phyloP scores from a whole-genome alignment of 2,888 invertebrate genomes.

The Drosophila nr. medialis region DNA sequence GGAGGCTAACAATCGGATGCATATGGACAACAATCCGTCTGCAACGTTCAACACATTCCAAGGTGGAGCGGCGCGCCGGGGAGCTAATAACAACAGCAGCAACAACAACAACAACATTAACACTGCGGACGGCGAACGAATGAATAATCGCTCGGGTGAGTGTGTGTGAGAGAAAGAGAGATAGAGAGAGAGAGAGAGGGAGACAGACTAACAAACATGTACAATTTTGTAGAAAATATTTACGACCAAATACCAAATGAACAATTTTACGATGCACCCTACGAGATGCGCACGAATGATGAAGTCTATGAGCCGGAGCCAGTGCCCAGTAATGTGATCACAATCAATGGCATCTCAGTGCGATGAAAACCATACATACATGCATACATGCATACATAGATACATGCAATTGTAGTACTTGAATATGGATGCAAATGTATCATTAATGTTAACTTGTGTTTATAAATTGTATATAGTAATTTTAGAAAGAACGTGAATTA shows the following conservation, averaged over 20 bases:
- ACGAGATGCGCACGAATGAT: conserved; percentile 87
- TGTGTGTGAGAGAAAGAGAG: not conserved
- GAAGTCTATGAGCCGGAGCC: conserved; percentile 86
- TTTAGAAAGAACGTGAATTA: conserved; percentile 34
- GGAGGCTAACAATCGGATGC: conserved; percentile 87
- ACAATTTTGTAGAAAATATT: conserved; percentile 84
- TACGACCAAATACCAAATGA: conserved; percentile 89
- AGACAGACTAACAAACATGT: not conserved
- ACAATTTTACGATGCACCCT: conserved; percentile 91
- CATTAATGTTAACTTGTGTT: conserved; percentile 48
- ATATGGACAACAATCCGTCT: conserved; percentile 81
- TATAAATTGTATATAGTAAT: conserved; percentile 57
- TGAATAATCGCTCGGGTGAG: conserved; percentile 61
- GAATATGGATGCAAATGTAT: not conserved
- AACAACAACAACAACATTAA: conserved; percentile 14
- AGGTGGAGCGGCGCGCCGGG: conserved; percentile 53
- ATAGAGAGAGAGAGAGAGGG: not conserved
- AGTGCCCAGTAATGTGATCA: conserved; percentile 87
- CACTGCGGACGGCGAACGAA: conserved; percentile 31
- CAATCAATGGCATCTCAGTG: conserved; percentile 95
- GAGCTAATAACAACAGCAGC: conserved; percentile 16
- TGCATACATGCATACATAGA: conserved; percentile 2
- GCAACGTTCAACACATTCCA: conserved; percentile 85
- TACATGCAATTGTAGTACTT: not conserved
- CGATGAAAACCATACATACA: conserved; percentile 85